Evolutionary conservation across 2,797 vertebrate genomes (phyloP), one percentile per base, ranked within the genome.

Genomic region (Scarus forsteni): DNA sequence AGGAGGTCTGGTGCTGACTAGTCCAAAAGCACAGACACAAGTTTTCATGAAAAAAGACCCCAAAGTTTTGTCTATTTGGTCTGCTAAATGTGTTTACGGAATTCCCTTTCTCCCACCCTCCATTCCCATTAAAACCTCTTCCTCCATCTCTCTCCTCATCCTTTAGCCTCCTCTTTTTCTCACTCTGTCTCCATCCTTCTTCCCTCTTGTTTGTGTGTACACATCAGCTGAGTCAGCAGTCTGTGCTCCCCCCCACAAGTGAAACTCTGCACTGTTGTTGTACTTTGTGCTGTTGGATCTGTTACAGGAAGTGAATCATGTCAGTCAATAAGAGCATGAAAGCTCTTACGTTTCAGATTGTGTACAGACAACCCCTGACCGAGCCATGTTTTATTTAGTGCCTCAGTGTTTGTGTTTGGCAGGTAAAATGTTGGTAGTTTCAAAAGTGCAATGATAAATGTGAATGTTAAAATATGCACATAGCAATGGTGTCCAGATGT

Each of bases 211-310:
- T 18, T 36, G 48, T 68, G 53, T 69, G 75, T 67, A 70, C 64
- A 61, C 69, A 66, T 62, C 62, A 70, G 59, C 83, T 90, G 85
- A 89, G 72, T 91, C 86, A 90, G 89, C 88, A 79, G 38, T 73
- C 65, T 79, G 54, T 42, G 66, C 66, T 80, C 55, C 63, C 60
- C 68, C 70, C 64, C n/a, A n/a, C n/a, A 60, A 83, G 73, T 66
- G 76, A 45, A 73, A 48, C 60, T 53, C 39, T 49, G 36, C 66
- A 70, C 44, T 43, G 63, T 65, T 70, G 58, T 69, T 70, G 61
- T 12, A 19, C 71, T 48, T 67, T 43, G 51, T 67, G 73, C 61
- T 66, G 70, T 75, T 58, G 77, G 66, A 70, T 88, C 62, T 45
- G 62, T 85, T 89, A 83, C 86, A 88, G 88, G 85, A 89, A 86